Conservation (phyloP, 2,797 vertebrate species). For the Crypturellus tataupa region DNA sequence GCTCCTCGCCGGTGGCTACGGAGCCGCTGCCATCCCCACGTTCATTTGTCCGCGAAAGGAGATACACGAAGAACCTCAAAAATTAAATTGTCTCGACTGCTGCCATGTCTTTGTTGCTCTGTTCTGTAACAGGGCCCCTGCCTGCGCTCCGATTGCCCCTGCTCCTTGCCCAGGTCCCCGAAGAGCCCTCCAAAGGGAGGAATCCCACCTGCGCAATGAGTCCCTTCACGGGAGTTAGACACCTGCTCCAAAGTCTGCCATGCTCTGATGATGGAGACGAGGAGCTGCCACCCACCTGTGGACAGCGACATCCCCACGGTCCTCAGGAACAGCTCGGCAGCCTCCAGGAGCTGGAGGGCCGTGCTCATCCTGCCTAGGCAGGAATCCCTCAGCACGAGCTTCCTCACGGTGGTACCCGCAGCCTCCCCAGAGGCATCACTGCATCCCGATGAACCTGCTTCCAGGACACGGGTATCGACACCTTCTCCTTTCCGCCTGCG, state of each 20-base stretch:
- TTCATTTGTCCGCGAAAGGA: slow-evolving; percentile 72
- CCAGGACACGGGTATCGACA: neutral
- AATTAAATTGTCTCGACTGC: slow-evolving; percentile 20
- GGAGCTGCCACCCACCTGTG: slow-evolving; percentile 36
- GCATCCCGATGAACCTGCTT: neutral
- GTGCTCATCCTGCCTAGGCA: neutral
- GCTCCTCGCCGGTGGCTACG: slow-evolving; percentile 38
- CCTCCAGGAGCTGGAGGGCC: neutral
- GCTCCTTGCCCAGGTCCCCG: slow-evolving; percentile 33
- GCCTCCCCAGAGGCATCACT: neutral
- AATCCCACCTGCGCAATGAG: slow-evolving; percentile 62
- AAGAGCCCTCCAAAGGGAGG: slow-evolving; percentile 29
- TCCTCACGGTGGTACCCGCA: neutral
- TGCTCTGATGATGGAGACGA: neutral
- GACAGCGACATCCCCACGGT: neutral
- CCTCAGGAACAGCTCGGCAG: neutral
- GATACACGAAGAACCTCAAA: slow-evolving; percentile 36
- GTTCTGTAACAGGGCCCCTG: slow-evolving; percentile 26
- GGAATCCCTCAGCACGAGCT: neutral
- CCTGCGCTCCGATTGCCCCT: neutral
- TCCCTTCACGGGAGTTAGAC: slow-evolving; percentile 47
- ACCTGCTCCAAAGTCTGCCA: slow-evolving; percentile 52
- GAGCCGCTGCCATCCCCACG: slow-evolving; percentile 64
- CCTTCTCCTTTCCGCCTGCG: neutral
- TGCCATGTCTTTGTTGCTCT: neutral